A percentile compares a stretch with the other conserved stretches of the same genome.
phyloP scores from a whole-genome alignment of 2,113 vertebrate genomes.

The Nothocercus julius region DNA sequence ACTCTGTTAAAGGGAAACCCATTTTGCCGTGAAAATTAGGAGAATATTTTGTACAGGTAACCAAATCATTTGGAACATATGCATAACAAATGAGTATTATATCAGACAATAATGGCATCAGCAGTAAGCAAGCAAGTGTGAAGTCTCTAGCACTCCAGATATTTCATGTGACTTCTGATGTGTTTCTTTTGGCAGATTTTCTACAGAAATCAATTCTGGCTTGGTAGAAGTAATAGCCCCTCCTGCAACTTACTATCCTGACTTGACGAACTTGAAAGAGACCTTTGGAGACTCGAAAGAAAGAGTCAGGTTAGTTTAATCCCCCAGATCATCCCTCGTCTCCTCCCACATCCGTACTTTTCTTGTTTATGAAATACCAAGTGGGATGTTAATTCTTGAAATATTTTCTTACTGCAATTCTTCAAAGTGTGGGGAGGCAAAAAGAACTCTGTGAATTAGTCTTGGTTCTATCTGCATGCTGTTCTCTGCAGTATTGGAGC shows the following conservation, averaged over 20 bases:
- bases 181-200: constrained; percentile 83
- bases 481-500: neutral
- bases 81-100: neutral
- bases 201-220: constrained; percentile 91
- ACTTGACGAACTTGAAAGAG: constrained; percentile 92
- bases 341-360: neutral
- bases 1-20: neutral
- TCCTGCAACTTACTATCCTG: constrained; percentile 92
- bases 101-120: neutral
- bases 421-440: neutral
- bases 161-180: neutral
- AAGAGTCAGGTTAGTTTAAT: constrained; percentile 87
- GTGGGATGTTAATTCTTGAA: constrained; percentile 59
- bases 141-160: neutral
- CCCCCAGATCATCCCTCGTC: neutral
- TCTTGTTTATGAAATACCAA: constrained; percentile 31
- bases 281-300: constrained; percentile 98
- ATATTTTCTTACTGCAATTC: constrained; percentile 54
- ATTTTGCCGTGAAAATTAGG: no score
- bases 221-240: constrained; percentile 96
- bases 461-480: neutral
- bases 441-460: neutral
- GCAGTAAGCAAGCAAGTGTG: neutral
- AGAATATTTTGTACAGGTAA: neutral
- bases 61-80: neutral